Percentiles rank a stretch among this genome's conserved stretches.
Evolutionary conservation across 1,140 invertebrate species (phyloP).

Genomic region (Hylaeus volcanicus): DNA sequence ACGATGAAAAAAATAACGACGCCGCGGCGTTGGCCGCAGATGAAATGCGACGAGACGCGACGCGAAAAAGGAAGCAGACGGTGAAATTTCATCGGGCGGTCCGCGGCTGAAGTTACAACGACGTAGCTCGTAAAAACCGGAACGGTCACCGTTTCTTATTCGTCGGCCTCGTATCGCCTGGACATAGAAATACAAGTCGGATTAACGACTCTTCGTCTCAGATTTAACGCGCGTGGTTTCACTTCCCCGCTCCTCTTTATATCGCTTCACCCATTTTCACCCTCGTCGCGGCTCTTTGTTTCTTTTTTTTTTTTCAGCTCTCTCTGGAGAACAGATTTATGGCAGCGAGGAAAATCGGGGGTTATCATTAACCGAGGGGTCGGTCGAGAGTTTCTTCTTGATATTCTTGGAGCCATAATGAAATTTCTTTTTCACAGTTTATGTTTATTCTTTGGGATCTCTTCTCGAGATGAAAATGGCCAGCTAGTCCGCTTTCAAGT

Average conservation of each 20-base stretch:
- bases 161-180: not conserved
- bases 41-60: constrained; percentile 25
- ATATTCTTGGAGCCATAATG: no score
- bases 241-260: not conserved
- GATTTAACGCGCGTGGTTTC: constrained; percentile 10
- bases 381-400: no score
- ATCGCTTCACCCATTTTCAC: no score
- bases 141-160: constrained; percentile 43
- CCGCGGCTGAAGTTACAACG: not conserved
- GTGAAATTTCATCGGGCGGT: not conserved
- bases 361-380: no score
- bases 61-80: not conserved
- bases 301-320: no score
- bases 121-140: constrained; percentile 9
- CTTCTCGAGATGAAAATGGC: no score
- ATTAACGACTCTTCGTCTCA: constrained; percentile 18
- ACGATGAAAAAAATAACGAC: constrained; percentile 43
- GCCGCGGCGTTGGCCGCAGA: constrained; percentile 13
- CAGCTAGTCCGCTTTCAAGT: no score
- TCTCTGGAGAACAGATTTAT: no score
- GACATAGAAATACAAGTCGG: constrained; percentile 27
- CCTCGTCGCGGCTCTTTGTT: not conserved
- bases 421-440: no score
- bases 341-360: no score
- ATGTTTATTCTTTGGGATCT: no score